phyloP scores from a whole-genome alignment of 2,797 vertebrate genomes.

The Phoebastria nigripes region DNA sequence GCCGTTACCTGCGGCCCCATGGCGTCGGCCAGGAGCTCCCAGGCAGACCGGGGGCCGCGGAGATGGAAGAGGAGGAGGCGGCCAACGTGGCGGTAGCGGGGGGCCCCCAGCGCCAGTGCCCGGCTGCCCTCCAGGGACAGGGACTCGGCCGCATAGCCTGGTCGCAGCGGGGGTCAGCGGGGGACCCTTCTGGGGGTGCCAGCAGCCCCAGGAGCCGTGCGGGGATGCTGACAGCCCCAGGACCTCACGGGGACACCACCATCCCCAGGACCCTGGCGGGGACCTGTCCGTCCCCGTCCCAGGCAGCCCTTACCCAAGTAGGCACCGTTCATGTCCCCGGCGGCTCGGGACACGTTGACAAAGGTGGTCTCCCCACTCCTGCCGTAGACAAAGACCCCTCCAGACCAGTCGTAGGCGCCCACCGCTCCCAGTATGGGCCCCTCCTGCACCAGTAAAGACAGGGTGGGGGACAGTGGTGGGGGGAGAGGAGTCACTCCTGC shows the following conservation, averaged over 20 bases:
- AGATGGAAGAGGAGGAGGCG: slow-evolving; percentile 28
- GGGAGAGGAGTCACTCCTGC: background rate
- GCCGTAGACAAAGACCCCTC: background rate
- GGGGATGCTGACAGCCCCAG: background rate
- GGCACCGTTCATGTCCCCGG: background rate
- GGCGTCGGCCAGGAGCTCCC: background rate
- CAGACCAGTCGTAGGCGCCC: background rate
- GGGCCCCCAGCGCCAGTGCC: background rate
- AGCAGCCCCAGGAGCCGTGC: background rate
- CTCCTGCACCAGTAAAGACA: background rate
- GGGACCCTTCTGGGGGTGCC: background rate
- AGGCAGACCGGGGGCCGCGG: background rate
- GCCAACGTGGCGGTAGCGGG: slow-evolving; percentile 31
- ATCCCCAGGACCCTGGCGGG: background rate
- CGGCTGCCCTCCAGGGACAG: background rate
- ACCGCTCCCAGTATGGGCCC: background rate
- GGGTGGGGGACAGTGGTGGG: background rate
- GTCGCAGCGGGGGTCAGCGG: background rate
- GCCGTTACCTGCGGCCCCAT: slow-evolving; percentile 15
- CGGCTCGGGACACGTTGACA: background rate
- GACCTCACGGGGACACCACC: background rate
- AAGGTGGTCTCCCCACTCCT: background rate
- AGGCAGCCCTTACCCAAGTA: background rate
- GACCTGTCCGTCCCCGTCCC: background rate
- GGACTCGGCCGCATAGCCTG: background rate